A percentile compares a stretch with the other conserved stretches of the same genome.
Evolutionary conservation across 2,113 vertebrate species (phyloP).

Genomic region (Mohoua ochrocephala): DNA sequence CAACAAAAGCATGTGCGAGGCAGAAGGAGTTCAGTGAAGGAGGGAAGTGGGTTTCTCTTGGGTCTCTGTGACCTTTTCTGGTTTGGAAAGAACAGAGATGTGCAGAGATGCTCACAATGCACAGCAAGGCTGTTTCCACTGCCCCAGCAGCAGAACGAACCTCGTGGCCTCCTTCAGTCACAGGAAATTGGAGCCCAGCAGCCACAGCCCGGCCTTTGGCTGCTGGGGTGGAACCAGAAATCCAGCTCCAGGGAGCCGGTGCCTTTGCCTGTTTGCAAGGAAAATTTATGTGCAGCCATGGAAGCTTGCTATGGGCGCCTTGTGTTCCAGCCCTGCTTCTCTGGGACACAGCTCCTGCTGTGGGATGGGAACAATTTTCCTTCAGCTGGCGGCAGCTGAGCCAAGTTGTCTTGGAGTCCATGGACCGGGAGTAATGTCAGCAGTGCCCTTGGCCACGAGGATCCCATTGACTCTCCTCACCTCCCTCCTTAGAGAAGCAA

Average conservation of each 20-base stretch:
- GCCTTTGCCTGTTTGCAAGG: neutral
- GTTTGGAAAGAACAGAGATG: constrained; percentile 2
- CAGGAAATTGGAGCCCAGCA: neutral
- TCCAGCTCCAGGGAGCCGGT: neutral
- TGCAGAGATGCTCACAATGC: neutral
- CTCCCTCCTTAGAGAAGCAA: neutral
- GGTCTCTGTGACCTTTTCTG: constrained; percentile 36
- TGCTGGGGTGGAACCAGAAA: neutral
- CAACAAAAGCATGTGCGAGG: constrained; percentile 2
- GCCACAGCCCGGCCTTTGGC: neutral
- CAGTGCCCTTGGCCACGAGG: neutral
- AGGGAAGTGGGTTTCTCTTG: constrained; percentile 41
- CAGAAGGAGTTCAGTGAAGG: constrained; percentile 23
- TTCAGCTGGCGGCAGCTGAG: neutral
- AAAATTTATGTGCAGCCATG: neutral
- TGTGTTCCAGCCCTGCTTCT: neutral
- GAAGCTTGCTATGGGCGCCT: neutral
- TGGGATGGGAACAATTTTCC: neutral
- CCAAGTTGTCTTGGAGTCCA: neutral
- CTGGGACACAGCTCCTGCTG: neutral
- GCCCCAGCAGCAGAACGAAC: neutral
- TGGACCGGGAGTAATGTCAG: neutral
- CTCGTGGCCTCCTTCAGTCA: neutral
- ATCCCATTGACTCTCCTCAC: neutral
- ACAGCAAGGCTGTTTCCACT: neutral